Base-by-base conservation (phyloP, 2,113 vertebrate genomes). In the Haplochromis vanheusdeni region DNA sequence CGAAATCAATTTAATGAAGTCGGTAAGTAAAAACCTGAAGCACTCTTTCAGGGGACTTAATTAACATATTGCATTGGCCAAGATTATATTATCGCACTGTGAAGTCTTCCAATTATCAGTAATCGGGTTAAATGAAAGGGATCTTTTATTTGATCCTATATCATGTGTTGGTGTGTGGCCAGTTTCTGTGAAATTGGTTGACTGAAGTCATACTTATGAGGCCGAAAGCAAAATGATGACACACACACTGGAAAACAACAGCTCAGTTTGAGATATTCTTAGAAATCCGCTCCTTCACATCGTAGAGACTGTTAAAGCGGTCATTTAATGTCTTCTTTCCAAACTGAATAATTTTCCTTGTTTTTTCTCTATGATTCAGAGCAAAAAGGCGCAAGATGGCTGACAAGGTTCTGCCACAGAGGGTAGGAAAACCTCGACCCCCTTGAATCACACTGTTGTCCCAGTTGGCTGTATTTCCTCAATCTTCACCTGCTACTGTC, bases 341-440 rank as follows among this genome's bases (percentile, higher is more conserved):
- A 77, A 33, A n/a, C 9, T 23, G 37, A 47, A 52, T 60, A 6
- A n/a, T 79, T 19, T 42, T 58, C 11, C 49, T 19, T 23, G 58
- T 62, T 21, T 2, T 80, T 84, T 82, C 37, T 85, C 1, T 84
- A 28, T 56, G 13, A 88, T 95, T 70, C 91, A 99, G 98, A 90
- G 90, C 97, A 75, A 99, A 99, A 91, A 97, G 98, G 94, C 98
- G 98, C 90, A 99, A 98, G 96, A 99, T 99, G 99, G 98, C 98
- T 19, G 99, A 99, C 96, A 99, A 99, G 94, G 97, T 99, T 94
- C 97, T 99, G 89, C 99, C 99, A 4, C 99, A 99, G 95, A 96
- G 99, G 97, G 99, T 99, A 95, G 96, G 97, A 80, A 31, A 12
- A 47, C n/a, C n/a, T 82, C 17, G 5, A 47, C 3, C 21, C 2